Evolutionary conservation across 2,113 vertebrate species (phyloP).

Genomic region (Rhodinocichla rosea): DNA sequence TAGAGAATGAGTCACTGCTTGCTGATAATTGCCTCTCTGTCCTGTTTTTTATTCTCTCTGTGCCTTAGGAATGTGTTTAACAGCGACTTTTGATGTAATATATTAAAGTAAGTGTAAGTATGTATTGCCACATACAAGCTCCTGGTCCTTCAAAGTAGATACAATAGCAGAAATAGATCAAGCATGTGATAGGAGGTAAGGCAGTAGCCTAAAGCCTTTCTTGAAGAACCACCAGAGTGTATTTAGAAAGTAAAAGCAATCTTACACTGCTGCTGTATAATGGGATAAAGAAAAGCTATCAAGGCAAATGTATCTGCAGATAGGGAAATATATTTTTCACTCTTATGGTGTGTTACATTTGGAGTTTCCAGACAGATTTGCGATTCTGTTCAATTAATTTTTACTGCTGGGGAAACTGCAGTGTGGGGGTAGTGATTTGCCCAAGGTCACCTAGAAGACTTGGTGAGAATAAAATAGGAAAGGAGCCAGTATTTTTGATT

Average conservation of each 20-base stretch:
- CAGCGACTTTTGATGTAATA: background rate
- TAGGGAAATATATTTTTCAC: slow-evolving; percentile 15
- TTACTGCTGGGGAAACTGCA: background rate
- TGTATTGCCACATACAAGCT: background rate
- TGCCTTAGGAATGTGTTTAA: background rate
- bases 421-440: background rate
- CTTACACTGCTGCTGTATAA: background rate
- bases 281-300: slow-evolving; percentile 20
- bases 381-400: background rate
- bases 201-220: slow-evolving; percentile 40
- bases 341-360: background rate
- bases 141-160: background rate
- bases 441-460: slow-evolving; percentile 39
- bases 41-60: background rate
- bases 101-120: background rate
- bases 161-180: slow-evolving; percentile 23
- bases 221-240: background rate
- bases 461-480: background rate
- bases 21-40: background rate
- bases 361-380: background rate
- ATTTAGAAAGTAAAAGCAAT: slow-evolving; percentile 23
- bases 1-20: background rate
- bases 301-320: background rate
- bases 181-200: slow-evolving; percentile 30
- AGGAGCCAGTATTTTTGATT: background rate